A percentile compares a stretch with the other conserved stretches of the same genome.
Evolutionary conservation across 2,113 vertebrate species (phyloP).

Genomic region (Excalfactoria chinensis): DNA sequence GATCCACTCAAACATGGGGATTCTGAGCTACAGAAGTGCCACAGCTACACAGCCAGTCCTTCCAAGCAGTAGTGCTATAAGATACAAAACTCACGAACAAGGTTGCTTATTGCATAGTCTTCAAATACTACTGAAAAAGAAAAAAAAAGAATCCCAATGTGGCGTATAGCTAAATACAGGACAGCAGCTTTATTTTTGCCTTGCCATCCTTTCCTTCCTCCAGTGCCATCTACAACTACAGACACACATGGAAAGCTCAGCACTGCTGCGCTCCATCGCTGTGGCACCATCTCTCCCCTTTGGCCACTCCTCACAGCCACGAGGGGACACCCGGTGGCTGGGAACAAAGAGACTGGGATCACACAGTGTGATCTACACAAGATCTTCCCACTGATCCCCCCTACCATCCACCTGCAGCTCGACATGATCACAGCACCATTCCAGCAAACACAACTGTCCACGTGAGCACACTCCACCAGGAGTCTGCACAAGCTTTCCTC

Average conservation of each 20-base stretch:
- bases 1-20: neutral
- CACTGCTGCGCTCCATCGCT: neutral
- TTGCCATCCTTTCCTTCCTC: conserved; percentile 48
- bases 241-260: conserved; percentile 18
- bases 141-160: neutral
- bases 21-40: neutral
- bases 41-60: neutral
- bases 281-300: neutral
- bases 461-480: neutral
- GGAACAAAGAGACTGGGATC: rapidly evolving
- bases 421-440: rapidly evolving
- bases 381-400: neutral
- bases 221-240: conserved; percentile 33
- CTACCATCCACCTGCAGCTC: rapidly evolving
- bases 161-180: conserved; percentile 55
- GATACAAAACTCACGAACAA: conserved; percentile 47
- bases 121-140: conserved; percentile 29
- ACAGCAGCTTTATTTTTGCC: conserved; percentile 61
- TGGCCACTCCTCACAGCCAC: neutral
- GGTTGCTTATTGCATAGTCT: conserved; percentile 51
- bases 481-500: neutral
- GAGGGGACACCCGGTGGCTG: neutral
- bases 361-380: rapidly evolving
- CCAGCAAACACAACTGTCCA: neutral
- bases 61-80: neutral